Conservation (phyloP, 2,888 invertebrate genomes). For the Athrips mouffetella region DNA sequence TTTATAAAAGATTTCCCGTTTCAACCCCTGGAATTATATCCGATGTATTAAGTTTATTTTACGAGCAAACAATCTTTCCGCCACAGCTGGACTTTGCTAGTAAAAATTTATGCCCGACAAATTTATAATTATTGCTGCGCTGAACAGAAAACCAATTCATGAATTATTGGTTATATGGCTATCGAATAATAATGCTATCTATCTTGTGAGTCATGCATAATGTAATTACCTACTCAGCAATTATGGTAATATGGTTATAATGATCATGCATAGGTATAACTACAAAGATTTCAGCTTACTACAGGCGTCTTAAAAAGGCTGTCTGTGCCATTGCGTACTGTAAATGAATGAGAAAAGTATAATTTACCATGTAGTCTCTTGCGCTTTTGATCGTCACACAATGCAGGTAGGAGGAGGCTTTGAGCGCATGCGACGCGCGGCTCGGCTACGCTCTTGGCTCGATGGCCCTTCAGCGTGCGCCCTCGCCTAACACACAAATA, state of each 20-base stretch:
- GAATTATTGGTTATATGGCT: neutral
- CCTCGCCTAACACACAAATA: constrained; percentile 40
- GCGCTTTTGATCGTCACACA: constrained; percentile 56
- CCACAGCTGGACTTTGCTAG: neutral
- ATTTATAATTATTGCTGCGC: neutral
- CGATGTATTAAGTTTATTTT: neutral
- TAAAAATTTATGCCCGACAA: neutral
- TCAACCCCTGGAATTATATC: neutral
- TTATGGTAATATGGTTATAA: neutral
- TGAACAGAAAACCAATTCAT: neutral
- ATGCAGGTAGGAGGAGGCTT: constrained; percentile 54
- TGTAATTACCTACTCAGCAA: neutral
- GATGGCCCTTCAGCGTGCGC: constrained; percentile 62
- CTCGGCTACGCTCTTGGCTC: constrained; percentile 59
- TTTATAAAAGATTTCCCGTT: too few species aligned
- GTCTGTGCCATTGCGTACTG: neutral
- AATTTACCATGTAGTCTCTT: constrained; percentile 32
- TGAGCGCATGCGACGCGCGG: constrained; percentile 56
- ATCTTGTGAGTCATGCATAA: constrained; percentile 1
- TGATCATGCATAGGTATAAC: too few species aligned
- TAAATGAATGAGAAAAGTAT: neutral
- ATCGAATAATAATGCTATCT: constrained; percentile 1
- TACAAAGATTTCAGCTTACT: neutral
- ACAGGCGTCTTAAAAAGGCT: neutral
- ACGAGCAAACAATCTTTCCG: neutral